Base-by-base conservation (phyloP, 2,888 invertebrate genomes). In the Oligia strigilis region DNA sequence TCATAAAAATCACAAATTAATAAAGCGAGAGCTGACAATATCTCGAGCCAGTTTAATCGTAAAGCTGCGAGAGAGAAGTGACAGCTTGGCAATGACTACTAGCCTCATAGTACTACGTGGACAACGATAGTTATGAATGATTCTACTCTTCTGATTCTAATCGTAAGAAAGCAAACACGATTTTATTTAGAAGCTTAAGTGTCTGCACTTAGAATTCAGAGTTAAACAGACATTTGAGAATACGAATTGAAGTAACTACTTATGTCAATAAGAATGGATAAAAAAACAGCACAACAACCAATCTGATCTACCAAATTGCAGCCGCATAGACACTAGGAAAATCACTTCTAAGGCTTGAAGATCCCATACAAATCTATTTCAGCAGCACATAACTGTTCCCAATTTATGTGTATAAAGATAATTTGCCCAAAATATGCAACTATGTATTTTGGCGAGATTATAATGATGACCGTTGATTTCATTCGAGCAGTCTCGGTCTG, bases 401-500 rank as follows among this genome's bases (percentile, higher is more conserved):
- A 81, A 75, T 88, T 77, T 60, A 85, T 74, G 81, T 86, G 83
- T 85, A 87, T 87, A 75, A 81, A 87, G 80, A 87, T 89, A 87
- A 87, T 89, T 89, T 86, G 74, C 74, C 70, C 73, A 79, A 84
- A 86, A 86, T 84, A 78, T 75, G 81, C 86, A 85, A 77, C 84
- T 84, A 88, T 89, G 72, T 89, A 87, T 89, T 91, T 90, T 92
- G 91, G 92, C 92, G 88, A 86, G 89, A 88, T 85, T 74, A 77
- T 90, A 92, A 92, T 91, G 91, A 91, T 92, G 91, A 92, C 90
- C 87, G 90, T 93, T 93, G 91, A 90, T 92, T 92, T 91, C 87
- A 93, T 92, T 89, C 78, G 89, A 86, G 80, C 82, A 87, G 90
- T 91, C 87, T 90, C 91, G 87, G 89, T 86, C 87, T 82, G 29